Conservation (phyloP, 2,797 vertebrate species). For the Xiphorhynchus erythropygius region DNA sequence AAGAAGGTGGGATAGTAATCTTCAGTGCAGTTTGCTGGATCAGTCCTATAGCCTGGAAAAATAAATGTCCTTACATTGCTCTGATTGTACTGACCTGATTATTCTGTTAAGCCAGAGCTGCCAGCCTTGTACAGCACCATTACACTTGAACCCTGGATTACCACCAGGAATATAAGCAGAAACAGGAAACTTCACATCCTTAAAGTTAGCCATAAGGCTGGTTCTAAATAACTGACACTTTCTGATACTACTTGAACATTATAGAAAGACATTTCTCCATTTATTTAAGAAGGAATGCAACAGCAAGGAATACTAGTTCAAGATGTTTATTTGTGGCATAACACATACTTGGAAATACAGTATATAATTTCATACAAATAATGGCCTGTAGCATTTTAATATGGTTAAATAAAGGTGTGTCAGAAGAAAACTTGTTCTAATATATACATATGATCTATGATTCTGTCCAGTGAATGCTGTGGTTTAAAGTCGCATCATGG, state of each 20-base stretch:
- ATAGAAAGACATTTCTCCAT: not conserved
- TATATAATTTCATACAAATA: not conserved
- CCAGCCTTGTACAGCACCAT: accelerated
- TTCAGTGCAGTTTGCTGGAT: not conserved
- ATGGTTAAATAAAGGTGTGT: not conserved
- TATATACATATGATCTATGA: not conserved
- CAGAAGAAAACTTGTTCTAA: not conserved
- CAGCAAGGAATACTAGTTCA: not conserved
- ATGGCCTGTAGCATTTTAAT: not conserved
- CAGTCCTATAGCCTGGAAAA: not conserved
- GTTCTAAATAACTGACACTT: not conserved
- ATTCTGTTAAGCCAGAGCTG: not conserved
- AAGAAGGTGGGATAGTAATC: not conserved
- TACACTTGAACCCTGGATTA: not conserved
- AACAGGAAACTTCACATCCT: not conserved
- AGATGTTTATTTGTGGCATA: not conserved
- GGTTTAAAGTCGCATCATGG: not conserved
- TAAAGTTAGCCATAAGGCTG: not conserved
- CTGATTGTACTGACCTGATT: not conserved
- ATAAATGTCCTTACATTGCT: not conserved
- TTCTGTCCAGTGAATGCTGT: not conserved
- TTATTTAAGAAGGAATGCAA: not conserved
- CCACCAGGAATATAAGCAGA: not conserved
- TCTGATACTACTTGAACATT: not conserved
- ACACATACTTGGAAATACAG: not conserved